Percentiles rank a stretch among this genome's conserved stretches.
Evolutionary conservation across 2,888 invertebrate species (phyloP).

Genomic region (Lottia gigantea): DNA sequence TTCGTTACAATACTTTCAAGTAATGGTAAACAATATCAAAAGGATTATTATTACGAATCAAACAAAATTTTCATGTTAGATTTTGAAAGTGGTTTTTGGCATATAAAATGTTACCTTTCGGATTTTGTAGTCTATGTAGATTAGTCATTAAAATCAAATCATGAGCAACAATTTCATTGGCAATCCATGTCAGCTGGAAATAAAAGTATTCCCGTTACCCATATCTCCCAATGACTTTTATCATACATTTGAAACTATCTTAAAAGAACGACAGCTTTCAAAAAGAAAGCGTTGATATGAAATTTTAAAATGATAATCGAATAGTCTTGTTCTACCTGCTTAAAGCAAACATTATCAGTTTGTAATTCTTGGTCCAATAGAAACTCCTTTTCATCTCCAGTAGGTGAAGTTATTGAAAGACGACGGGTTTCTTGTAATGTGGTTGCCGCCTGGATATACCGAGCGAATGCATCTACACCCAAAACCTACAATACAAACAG

Average conservation of each 20-base stretch:
- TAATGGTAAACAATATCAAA: too few relatives aligned
- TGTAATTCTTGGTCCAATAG: constrained; percentile 26
- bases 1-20: too few relatives aligned
- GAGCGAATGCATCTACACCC: constrained; percentile 53
- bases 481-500: too few relatives aligned
- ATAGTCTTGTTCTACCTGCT: constrained; percentile 59
- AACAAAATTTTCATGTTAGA: too few relatives aligned
- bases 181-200: constrained; percentile 61
- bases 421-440: constrained; percentile 42
- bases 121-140: constrained; percentile 54
- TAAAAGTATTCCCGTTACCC: constrained; percentile 8
- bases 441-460: constrained; percentile 53
- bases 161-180: constrained; percentile 58
- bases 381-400: constrained; percentile 29
- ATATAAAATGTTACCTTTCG: constrained; percentile 48
- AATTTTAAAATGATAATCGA: too few relatives aligned
- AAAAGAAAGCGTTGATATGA: too few relatives aligned
- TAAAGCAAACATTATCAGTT: constrained; percentile 50
- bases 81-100: too few relatives aligned
- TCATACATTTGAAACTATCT: too few relatives aligned
- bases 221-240: too few relatives aligned
- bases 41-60: too few relatives aligned
- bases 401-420: constrained; percentile 29
- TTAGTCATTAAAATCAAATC: constrained; percentile 55
- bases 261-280: too few relatives aligned